A percentile compares a stretch with the other conserved stretches of the same genome.
Conservation (phyloP, 1,140 invertebrate species). For the Melitaea cinxia region DNA sequence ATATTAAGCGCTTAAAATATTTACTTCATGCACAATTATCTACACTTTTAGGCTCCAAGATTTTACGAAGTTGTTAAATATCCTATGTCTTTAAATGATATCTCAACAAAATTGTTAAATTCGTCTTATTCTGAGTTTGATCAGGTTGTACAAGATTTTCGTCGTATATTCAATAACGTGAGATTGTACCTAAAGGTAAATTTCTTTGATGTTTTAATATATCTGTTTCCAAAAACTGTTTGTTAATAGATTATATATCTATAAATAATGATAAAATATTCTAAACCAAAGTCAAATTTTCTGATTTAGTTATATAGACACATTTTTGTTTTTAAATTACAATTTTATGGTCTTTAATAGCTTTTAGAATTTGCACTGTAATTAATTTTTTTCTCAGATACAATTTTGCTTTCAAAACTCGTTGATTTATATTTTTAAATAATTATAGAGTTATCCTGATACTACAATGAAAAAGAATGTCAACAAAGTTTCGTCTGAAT, state of each 20-base stretch:
- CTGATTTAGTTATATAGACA: no score
- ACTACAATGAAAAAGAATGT: slow-evolving; percentile 69
- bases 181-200: slow-evolving; percentile 75
- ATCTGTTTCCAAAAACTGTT: no score
- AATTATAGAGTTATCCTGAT: slow-evolving; percentile 72
- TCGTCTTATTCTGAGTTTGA: slow-evolving; percentile 71
- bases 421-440: not conserved
- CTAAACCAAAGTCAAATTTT: no score
- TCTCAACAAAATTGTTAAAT: slow-evolving; percentile 73
- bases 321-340: no score
- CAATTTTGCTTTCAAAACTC: no score
- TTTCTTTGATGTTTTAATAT: no score
- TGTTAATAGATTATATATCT: no score
- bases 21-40: slow-evolving; percentile 11
- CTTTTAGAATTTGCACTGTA: not conserved
- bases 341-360: no score
- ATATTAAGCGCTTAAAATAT: not conserved
- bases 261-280: no score
- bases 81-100: slow-evolving; percentile 76
- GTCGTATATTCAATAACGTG: slow-evolving; percentile 76
- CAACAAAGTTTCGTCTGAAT: slow-evolving; percentile 69
- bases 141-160: slow-evolving; percentile 77
- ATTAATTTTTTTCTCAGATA: no score
- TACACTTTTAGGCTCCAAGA: no score
- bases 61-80: slow-evolving; percentile 79